A percentile compares a stretch with the other conserved stretches of the same genome.
Evolutionary conservation across 2,888 invertebrate genomes (phyloP).

Genomic region (Drosophila prostipennis): DNA sequence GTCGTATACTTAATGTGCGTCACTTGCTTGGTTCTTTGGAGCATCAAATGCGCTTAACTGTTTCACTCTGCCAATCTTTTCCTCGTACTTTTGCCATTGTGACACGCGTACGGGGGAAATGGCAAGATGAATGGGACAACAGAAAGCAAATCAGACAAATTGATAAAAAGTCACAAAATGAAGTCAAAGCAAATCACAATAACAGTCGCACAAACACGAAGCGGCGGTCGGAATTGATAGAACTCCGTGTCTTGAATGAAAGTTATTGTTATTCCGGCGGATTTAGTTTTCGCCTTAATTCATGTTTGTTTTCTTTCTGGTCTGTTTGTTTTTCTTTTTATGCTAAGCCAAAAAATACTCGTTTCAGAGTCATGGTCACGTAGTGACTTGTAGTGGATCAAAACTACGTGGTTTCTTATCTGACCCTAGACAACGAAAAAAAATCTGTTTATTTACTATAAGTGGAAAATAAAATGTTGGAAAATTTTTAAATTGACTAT

Average conservation of each 20-base stretch:
- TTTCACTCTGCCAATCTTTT: slow-evolving; percentile 28
- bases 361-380: slow-evolving; percentile 26
- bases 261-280: slow-evolving; percentile 13
- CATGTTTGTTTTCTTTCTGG: slow-evolving; percentile 19
- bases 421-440: slow-evolving; percentile 14
- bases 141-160: slow-evolving; percentile 41
- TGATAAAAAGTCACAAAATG: slow-evolving; percentile 53
- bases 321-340: slow-evolving; percentile 10
- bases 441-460: not conserved
- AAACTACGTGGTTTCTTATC: slow-evolving; percentile 19
- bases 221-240: slow-evolving; percentile 1
- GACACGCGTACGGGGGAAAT: slow-evolving; percentile 13
- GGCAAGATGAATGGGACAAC: slow-evolving; percentile 12
- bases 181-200: slow-evolving; percentile 38
- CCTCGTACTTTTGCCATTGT: slow-evolving; percentile 17
- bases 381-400: slow-evolving; percentile 16
- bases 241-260: slow-evolving; percentile 16
- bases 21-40: slow-evolving; percentile 8
- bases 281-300: slow-evolving; percentile 23
- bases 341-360: not conserved
- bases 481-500: no score
- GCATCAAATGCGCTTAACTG: slow-evolving; percentile 37
- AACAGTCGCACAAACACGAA: slow-evolving; percentile 17
- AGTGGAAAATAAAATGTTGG: no score
- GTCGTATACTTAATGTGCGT: slow-evolving; percentile 10